Evolutionary conservation across 1,140 invertebrate species (phyloP), one percentile per base, ranked within the genome.

Genomic region (Drosophila varians): DNA sequence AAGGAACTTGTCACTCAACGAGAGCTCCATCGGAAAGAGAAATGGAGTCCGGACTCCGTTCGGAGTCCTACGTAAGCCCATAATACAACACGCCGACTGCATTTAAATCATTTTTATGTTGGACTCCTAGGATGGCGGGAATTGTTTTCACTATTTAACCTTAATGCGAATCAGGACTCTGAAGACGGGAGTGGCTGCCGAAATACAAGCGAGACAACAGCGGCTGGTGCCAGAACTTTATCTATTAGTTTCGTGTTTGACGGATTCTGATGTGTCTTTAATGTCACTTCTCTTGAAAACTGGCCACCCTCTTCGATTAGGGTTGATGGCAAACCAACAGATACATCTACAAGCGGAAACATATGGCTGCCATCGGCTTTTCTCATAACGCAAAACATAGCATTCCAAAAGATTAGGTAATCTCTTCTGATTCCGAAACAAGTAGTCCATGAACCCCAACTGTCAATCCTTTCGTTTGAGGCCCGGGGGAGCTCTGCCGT

Each of bases 191-290:
- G 9, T 9, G 5, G 11, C n/a, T 31, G 9, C 9, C 28, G 9
- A 11, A 31, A 31, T 6, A 8, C 5, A 36, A 1, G 1, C 3
- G 16, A n/a, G 9, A 9, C 16, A 25, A 34, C 19, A 42, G 26
- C 45, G 62, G 62, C 69, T 72, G 69, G 48, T 62, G 56, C 38
- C 55, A 57, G 26, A 84, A 84, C 80, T 84, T 84, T 84, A 80
- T 73, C 79, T 84, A 84, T 84, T 84, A 84, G 72, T 79, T 69
- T 11, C 54, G 43, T 64, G 74, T 57, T 76, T 86, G 82, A 84
- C 80, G 78, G 73, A 86, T 84, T 80, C 79, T 84, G 79, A 84
- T 84, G 79, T 54, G 72, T 87, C 79, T 84, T 84, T 84, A 73
- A 84, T 84, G 68, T 73, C 72, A 79, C 51, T 84, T 84, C 8